Conservation (phyloP, 2,797 vertebrate genomes). For the Acomys russatus region DNA sequence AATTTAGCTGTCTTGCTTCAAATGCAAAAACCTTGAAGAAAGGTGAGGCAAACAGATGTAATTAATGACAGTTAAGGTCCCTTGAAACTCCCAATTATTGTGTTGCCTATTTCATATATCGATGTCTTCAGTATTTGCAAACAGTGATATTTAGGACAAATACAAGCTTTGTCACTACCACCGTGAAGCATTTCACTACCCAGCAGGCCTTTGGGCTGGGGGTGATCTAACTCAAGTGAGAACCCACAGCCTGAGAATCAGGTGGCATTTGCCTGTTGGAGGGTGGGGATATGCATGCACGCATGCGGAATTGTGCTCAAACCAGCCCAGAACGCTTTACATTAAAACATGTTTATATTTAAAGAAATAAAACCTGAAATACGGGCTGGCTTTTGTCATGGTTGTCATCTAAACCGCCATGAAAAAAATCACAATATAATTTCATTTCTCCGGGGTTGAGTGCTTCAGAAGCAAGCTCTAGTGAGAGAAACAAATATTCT, state of each 20-base stretch:
- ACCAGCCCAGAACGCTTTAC: constrained; percentile 28
- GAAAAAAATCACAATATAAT: constrained; percentile 83
- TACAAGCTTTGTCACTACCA: not conserved
- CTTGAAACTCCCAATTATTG: constrained; percentile 58
- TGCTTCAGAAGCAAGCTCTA: constrained; percentile 41
- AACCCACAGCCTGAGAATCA: constrained; percentile 58
- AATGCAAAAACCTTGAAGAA: not conserved
- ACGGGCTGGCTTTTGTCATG: constrained; percentile 61
- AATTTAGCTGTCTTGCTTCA: constrained; percentile 27
- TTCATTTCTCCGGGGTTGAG: constrained; percentile 76
- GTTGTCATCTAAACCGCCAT: constrained; percentile 75
- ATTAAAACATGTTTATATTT: constrained; percentile 58
- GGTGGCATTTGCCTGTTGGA: constrained; percentile 66
- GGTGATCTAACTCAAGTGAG: constrained; percentile 22
- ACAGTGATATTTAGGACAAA: constrained; percentile 51
- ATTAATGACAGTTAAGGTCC: not conserved
- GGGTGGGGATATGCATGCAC: not conserved
- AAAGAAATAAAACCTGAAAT: constrained; percentile 61
- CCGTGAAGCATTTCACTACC: constrained; percentile 1
- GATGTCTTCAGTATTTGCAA: constrained; percentile 24
- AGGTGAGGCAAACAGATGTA: constrained; percentile 14
- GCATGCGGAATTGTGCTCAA: constrained; percentile 8
- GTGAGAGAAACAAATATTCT: constrained; percentile 68
- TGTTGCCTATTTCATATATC: constrained; percentile 47
- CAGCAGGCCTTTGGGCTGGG: constrained; percentile 15